Evolutionary conservation across 2,797 vertebrate species (phyloP), one percentile per base, ranked within the genome.

Genomic region (Sandelia bainsii): DNA sequence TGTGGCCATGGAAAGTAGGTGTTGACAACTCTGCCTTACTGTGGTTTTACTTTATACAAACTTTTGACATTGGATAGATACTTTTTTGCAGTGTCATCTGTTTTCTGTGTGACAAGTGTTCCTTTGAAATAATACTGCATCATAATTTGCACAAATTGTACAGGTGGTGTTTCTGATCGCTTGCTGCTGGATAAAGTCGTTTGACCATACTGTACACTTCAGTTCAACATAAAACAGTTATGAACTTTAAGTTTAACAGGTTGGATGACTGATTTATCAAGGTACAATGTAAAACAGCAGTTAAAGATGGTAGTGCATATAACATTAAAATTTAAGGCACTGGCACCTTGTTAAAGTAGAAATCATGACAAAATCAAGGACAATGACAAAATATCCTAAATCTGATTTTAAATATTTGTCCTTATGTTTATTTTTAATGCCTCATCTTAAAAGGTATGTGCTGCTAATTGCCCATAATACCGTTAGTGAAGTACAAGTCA

Each of bases 101-200:
- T 80, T 80, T 71, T 62, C n/a, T 48, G 13, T 76, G 72, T 77
- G 73, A 79, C 57, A 83, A 67, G 57, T 57, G 64, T 53, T 84
- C 27, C 22, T 84, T 65, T 72, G 6, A 83, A 61, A 81, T 22
- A 58, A 25, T 57, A 72, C 60, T 40, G 72, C 62, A 37, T 75
- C 72, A 72, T 77, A 12, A 69, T 85, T 90, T 87, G 84, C 84
- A 86, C 83, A 85, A 67, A 53, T 65, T 61, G 51, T 71, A 79
- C 54, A 79, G 19, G 54, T 70, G 37, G 40, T 45, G 40, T 82
- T 84, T 77, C 29, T 10, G 11, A 76, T 72, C 22, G 70, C 67
- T 83, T 82, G 75, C 77, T 86, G 80, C 82, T 85, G 68, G 63
- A 75, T 76, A 52, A 50, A 67, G 42, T 83, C 25, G 70, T 71